Conservation (phyloP, 2,888 invertebrate genomes). For the Lagria hirta region DNA sequence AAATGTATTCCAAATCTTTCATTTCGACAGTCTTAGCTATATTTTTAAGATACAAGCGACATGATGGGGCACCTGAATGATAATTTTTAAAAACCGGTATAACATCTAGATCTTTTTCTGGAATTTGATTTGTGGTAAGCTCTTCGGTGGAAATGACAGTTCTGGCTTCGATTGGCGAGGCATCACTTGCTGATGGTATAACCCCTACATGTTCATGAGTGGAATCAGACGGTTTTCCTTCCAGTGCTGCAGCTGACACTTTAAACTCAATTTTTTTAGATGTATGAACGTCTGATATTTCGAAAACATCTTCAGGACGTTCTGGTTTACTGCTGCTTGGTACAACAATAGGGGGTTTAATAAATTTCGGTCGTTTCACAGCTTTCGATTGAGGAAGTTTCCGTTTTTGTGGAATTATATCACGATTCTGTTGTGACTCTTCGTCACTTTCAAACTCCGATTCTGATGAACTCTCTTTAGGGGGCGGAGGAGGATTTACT, state of each 20-base stretch:
- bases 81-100: constrained; percentile 86
- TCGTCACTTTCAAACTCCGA: constrained; percentile 70
- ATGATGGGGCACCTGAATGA: constrained; percentile 75
- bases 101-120: constrained; percentile 68
- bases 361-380: constrained; percentile 61
- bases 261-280: constrained; percentile 60
- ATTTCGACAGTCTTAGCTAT: constrained; percentile 77
- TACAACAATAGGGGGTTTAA: constrained; percentile 47
- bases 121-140: constrained; percentile 68
- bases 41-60: constrained; percentile 91
- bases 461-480: constrained; percentile 50
- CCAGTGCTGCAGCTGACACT: constrained; percentile 48
- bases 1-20: constrained; percentile 75
- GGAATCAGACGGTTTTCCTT: constrained; percentile 36
- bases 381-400: constrained; percentile 52
- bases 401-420: constrained; percentile 56
- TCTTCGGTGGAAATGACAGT: constrained; percentile 64
- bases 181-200: constrained; percentile 8
- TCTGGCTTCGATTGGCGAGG: constrained; percentile 23
- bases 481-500: constrained; percentile 49
- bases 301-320: constrained; percentile 60
- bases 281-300: constrained; percentile 51
- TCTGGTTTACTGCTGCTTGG: constrained; percentile 33
- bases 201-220: constrained; percentile 27
- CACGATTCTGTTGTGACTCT: constrained; percentile 42